phyloP scores from a whole-genome alignment of 2,888 invertebrate species.

The Acheta domesticus region DNA sequence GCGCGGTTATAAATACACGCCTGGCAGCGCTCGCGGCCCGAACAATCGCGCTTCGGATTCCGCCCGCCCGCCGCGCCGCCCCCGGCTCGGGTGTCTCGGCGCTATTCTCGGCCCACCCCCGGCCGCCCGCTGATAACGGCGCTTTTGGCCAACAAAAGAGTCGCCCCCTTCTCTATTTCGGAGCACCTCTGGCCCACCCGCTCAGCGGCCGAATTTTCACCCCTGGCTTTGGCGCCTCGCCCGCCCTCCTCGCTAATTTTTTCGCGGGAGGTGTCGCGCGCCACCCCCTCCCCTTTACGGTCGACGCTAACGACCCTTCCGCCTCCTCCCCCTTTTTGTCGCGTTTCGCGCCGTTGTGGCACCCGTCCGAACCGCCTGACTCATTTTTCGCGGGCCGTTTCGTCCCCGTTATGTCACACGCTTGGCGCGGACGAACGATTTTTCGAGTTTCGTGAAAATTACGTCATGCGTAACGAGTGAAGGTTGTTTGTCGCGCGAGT shows the following conservation, averaged over 20 bases:
- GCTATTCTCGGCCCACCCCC: not conserved
- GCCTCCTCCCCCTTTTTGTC: no score
- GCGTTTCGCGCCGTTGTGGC: no score
- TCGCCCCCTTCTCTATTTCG: not conserved
- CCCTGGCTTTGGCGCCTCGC: not conserved
- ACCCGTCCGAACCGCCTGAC: no score
- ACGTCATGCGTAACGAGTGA: no score
- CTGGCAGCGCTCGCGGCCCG: not conserved
- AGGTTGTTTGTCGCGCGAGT: no score
- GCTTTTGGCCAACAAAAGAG: not conserved
- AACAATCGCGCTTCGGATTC: slow-evolving; percentile 18
- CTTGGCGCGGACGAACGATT: no score
- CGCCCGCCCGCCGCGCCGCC: not conserved
- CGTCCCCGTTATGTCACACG: no score
- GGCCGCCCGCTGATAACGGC: not conserved
- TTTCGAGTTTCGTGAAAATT: no score
- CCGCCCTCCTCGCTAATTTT: not conserved
- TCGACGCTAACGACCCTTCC: not conserved
- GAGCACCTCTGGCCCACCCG: not conserved
- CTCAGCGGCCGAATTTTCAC: not conserved
- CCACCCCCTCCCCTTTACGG: not conserved
- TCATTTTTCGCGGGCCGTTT: no score
- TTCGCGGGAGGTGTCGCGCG: not conserved
- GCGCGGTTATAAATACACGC: slow-evolving; percentile 18
- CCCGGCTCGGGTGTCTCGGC: not conserved